A percentile compares a stretch with the other conserved stretches of the same genome.
Evolutionary conservation across 2,113 vertebrate species (phyloP).

Genomic region (Marcusenius ussheri): DNA sequence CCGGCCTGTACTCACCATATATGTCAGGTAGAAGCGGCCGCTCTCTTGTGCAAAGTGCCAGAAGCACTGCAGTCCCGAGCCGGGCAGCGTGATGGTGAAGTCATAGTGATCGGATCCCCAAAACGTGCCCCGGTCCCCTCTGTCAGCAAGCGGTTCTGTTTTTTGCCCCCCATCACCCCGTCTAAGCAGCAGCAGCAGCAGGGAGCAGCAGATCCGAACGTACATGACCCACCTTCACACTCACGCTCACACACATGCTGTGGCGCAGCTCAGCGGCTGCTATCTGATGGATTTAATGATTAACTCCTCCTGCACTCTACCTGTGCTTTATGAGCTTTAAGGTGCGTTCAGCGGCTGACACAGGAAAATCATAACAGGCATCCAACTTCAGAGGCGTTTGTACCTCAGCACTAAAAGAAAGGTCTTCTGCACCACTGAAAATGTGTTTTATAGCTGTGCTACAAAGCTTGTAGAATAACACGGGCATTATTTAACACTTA

Average conservation of each 20-base stretch:
- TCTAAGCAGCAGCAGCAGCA: neutral
- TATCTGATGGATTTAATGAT: neutral
- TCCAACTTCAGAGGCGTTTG: neutral
- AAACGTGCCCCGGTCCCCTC: slow-evolving; percentile 41
- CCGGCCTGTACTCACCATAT: slow-evolving; percentile 50
- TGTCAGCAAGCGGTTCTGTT: neutral
- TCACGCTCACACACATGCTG: neutral
- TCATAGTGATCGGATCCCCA: slow-evolving; percentile 51
- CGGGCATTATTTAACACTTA: neutral
- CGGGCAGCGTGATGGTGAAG: slow-evolving; percentile 54
- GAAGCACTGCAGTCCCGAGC: slow-evolving; percentile 56
- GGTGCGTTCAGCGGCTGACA: neutral
- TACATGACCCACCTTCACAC: neutral
- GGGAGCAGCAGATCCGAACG: neutral
- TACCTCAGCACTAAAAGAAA: neutral
- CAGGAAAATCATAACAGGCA: neutral
- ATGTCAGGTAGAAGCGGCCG: slow-evolving; percentile 67
- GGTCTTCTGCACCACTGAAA: neutral
- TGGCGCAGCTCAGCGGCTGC: neutral
- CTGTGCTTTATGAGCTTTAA: neutral
- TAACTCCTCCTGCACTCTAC: neutral
- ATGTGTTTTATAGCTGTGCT: neutral
- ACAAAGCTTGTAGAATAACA: neutral
- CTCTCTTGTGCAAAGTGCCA: slow-evolving; percentile 66
- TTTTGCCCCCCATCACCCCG: neutral